Evolutionary conservation across 2,797 vertebrate species (phyloP).

Genomic region (Ataeniobius toweri): DNA sequence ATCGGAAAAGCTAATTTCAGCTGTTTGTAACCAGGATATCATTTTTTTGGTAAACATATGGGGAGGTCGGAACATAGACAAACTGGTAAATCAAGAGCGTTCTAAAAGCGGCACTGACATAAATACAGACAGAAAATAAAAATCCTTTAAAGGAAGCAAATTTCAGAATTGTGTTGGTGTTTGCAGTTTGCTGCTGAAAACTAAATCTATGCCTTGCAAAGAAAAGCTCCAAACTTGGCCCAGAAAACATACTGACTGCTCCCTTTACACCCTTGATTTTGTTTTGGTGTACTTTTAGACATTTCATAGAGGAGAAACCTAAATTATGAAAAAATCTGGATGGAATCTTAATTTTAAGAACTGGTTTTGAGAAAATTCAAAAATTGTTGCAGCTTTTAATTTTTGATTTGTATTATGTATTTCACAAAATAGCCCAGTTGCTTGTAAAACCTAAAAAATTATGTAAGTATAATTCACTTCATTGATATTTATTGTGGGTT

Average conservation of each 20-base stretch:
- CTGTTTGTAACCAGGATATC: background rate
- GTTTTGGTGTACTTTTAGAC: too few species aligned
- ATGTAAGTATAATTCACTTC: background rate
- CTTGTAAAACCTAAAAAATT: too few species aligned
- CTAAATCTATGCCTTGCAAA: background rate
- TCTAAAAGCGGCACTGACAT: background rate
- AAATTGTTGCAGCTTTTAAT: too few species aligned
- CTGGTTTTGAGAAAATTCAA: too few species aligned
- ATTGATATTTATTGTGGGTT: background rate
- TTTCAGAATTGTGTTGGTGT: background rate
- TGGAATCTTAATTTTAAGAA: too few species aligned
- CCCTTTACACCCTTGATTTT: too few species aligned
- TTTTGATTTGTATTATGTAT: background rate
- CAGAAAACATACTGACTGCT: background rate
- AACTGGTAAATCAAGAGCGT: background rate
- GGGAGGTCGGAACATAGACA: background rate
- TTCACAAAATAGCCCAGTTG: too few species aligned
- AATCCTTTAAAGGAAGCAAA: background rate
- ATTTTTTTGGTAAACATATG: background rate
- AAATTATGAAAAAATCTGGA: too few species aligned
- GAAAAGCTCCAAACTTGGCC: background rate
- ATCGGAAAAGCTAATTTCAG: too few species aligned
- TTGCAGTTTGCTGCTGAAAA: background rate
- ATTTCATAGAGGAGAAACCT: background rate
- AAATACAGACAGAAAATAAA: background rate